Evolutionary conservation across 2,797 vertebrate species (phyloP).

Genomic region (Alcedo atthis): DNA sequence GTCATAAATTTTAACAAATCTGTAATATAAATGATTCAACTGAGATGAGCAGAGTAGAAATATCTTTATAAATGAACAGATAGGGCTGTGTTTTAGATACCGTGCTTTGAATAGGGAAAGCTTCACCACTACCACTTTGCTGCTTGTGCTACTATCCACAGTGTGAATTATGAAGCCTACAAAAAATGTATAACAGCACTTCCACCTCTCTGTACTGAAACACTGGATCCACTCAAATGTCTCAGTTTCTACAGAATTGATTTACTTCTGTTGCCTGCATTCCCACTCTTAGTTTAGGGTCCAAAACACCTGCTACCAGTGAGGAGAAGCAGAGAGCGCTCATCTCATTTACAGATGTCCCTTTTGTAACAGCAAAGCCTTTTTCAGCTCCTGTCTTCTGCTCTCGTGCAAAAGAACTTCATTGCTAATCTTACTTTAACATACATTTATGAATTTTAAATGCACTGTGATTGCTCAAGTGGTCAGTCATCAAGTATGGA

Average conservation of each 20-base stretch:
- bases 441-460: slow-evolving; percentile 23
- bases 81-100: not conserved
- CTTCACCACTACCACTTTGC: not conserved
- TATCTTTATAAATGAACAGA: not conserved
- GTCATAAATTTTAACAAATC: slow-evolving; percentile 25
- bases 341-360: not conserved
- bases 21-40: not conserved
- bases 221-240: not conserved
- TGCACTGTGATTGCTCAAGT: not conserved
- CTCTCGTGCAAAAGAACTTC: not conserved
- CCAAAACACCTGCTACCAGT: not conserved
- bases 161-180: not conserved
- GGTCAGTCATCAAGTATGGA: not conserved
- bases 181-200: not conserved
- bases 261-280: not conserved
- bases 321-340: too few species aligned
- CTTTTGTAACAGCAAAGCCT: not conserved
- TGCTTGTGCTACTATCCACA: not conserved
- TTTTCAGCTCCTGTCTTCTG: not conserved
- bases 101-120: not conserved
- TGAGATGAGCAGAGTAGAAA: not conserved
- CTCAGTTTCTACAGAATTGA: not conserved
- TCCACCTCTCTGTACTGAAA: not conserved
- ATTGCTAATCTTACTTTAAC: not conserved
- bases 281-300: not conserved